These are phyloP conservation scores for Anhinga rufa DNA, from an alignment of 2,113 vertebrate genomes.

Conservation along the genomic window DNA sequence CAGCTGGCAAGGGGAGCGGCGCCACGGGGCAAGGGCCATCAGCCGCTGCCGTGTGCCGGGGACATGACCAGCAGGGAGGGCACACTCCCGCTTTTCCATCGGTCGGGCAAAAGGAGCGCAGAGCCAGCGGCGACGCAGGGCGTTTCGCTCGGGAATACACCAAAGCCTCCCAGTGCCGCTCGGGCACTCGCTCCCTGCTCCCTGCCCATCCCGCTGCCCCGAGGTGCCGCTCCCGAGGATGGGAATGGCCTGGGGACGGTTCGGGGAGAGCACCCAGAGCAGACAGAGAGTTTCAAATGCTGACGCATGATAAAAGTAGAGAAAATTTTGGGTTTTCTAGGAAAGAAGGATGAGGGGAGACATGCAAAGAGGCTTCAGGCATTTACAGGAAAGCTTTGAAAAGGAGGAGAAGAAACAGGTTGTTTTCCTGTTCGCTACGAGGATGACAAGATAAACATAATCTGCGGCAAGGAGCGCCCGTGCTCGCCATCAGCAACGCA, in stretches of 20 bases:
- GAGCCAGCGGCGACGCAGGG: background rate
- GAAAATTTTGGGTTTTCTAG: background rate
- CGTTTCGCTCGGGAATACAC: background rate
- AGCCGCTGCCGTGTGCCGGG: background rate
- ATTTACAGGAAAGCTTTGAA: slow-evolving; percentile 2
- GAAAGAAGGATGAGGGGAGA: background rate
- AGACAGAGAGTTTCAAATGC: background rate
- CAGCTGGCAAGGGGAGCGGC: background rate
- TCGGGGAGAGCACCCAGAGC: background rate
- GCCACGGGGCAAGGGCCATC: background rate
- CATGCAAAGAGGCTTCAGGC: slow-evolving; percentile 8
- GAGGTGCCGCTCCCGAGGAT: fast-evolving
- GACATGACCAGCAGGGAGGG: background rate
- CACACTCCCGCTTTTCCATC: background rate
- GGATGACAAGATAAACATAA: slow-evolving; percentile 43
- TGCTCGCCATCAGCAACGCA: background rate
- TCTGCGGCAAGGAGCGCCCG: background rate
- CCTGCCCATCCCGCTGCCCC: background rate
- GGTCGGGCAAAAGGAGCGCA: background rate
- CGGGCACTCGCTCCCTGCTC: too few relatives aligned
- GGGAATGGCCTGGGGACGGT: background rate
- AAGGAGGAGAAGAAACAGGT: slow-evolving; percentile 37
- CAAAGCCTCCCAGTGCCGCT: background rate
- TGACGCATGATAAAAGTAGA: background rate
- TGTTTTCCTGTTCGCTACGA: slow-evolving; percentile 23